Percentiles rank a stretch among this genome's conserved stretches.
Evolutionary conservation across 2,113 vertebrate genomes (phyloP).

Genomic region (Spilogale gracilis): DNA sequence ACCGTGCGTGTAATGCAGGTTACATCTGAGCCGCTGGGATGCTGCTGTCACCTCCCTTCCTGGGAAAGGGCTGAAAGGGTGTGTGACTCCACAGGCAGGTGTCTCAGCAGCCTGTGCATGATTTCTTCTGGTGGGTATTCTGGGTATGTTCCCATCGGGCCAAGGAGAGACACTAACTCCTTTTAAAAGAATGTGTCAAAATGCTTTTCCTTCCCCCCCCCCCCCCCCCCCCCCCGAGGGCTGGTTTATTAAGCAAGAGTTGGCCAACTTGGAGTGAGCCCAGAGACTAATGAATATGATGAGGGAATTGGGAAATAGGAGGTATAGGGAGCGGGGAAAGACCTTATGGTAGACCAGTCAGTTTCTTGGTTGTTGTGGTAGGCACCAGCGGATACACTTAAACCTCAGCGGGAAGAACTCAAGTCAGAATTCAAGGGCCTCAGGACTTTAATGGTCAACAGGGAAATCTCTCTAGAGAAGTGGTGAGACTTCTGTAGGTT

Average conservation of each 20-base stretch:
- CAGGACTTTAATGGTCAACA: background rate
- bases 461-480: background rate
- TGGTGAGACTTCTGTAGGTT: background rate
- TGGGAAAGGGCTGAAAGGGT: background rate
- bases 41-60: background rate
- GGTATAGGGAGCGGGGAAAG: background rate
- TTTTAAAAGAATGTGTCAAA: slow-evolving; percentile 51
- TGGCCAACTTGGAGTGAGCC: slow-evolving; percentile 23
- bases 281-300: slow-evolving; percentile 53
- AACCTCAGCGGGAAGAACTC: background rate
- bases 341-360: background rate
- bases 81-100: background rate
- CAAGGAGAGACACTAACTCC: slow-evolving; percentile 10
- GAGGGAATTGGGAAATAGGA: slow-evolving; percentile 51
- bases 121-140: background rate
- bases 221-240: background rate
- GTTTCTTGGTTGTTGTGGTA: background rate
- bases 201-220: background rate
- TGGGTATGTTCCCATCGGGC: background rate
- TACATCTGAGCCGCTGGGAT: background rate
- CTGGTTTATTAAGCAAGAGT: slow-evolving; percentile 63
- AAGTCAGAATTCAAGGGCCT: background rate
- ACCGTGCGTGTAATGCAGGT: background rate
- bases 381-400: background rate
- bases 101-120: accelerated